Evolutionary conservation across 1,140 invertebrate species (phyloP), one percentile per base, ranked within the genome.

Genomic region (Zaprionus nigranus): DNA sequence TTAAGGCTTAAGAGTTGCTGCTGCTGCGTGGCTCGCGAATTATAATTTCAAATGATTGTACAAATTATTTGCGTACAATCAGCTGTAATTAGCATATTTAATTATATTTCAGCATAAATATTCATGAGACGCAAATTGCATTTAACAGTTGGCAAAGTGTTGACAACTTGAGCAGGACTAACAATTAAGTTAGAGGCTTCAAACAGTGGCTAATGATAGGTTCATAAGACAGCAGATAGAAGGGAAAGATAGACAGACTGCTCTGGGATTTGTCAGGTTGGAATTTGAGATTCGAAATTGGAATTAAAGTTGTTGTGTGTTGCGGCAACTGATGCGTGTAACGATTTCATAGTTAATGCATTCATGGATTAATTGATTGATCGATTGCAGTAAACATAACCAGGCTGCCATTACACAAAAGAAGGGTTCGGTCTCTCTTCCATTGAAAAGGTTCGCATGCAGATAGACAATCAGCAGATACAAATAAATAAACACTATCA

Each of bases 1-100:
- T 34, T 20, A 60, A 24, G 63, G 71, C 64, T 67, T 58, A 59
- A 51, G 43, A 67, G 51, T 46, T 51, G 20, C 38, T 6, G 5
- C 58, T 57, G 66, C 43, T 46, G 22, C 51, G 66, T 28, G 22
- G 24, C 71, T 51, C 57, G 61, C 28, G 68, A 84, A 88, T 88
- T 88, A 88, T 85, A 90, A 90, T 88, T 88, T 88, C 85, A 88
- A 88, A 88, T 85, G 79, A 86, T 88, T 88, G 84, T 73, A 73
- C 63, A 73, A 73, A 75, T 78, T 75, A 78, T 78, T 78, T 88
- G 85, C 85, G 83, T 86, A 86, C 83, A 88, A 88, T 88, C 85
- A 88, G 85, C 83, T 79, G 81, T 90, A 88, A 88, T 88, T 88
- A 81, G 85, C 85, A 88, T 88, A 90, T 88, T 88, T 90, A 88